phyloP scores from a whole-genome alignment of 2,888 invertebrate species.

The Lycaena phlaeas region DNA sequence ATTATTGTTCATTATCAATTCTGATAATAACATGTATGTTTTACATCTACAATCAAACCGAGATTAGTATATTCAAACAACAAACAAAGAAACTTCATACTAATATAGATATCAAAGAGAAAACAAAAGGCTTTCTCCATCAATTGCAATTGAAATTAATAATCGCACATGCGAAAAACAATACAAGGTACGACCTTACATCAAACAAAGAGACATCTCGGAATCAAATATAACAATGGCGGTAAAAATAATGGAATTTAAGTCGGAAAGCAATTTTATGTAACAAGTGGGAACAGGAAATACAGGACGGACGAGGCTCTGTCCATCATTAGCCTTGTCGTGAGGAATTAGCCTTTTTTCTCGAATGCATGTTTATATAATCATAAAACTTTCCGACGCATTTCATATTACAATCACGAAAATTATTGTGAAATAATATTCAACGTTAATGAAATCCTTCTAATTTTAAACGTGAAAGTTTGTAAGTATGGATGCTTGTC shows the following conservation, averaged over 20 bases:
- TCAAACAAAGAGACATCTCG: constrained; percentile 48
- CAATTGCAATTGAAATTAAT: background rate
- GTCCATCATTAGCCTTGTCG: constrained; percentile 40
- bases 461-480: no score
- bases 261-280: constrained; percentile 46
- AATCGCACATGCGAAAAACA: background rate
- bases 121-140: background rate
- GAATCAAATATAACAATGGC: constrained; percentile 48
- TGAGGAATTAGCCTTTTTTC: constrained; percentile 38
- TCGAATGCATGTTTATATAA: constrained; percentile 11
- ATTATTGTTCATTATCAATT: no score
- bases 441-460: no score
- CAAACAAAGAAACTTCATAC: no score
- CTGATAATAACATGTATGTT: no score
- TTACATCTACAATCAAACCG: no score
- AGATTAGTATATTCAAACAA: no score
- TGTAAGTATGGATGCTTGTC: no score
- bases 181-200: constrained; percentile 19
- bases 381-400: background rate
- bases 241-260: constrained; percentile 39
- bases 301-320: constrained; percentile 47
- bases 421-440: no score
- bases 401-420: no score
- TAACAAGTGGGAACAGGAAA: constrained; percentile 55
- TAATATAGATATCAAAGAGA: no score